Base-by-base conservation (phyloP, 2,113 vertebrate species). In the Galemys pyrenaicus region DNA sequence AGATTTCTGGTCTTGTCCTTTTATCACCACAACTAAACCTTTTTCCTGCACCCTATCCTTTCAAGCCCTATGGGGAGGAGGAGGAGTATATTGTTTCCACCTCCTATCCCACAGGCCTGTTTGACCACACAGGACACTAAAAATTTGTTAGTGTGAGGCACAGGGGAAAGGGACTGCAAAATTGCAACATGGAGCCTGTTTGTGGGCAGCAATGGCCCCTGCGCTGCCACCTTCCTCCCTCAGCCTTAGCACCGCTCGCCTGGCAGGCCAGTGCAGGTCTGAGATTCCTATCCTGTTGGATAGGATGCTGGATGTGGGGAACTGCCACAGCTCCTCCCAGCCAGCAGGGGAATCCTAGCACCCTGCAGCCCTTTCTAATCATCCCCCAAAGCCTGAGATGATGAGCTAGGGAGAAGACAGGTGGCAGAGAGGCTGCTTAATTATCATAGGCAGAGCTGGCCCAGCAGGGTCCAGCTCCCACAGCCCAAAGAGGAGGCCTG, bases 171-270 rank as follows among this genome's bases (percentile, higher is more conserved):
- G 30, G 39, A 20, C 37, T 44, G 49, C 11, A 79, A 56, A 74
- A 60, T 12, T 46, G 32, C 30, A 51, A 16, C 19, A 22, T 30
- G 62, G 65, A 60, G 24, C 58, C 17, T 16, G 10, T 67, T 15
- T 0, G 46, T 62, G 32, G 15, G 5, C 8, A 41, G 37, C 2
- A 2, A 0, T n/a, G 32, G 26, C 26, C 35, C 54, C n/a, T 56
- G 28, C 2, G 0, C 11, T 37, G 9, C 9, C 32, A 6, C 26
- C 20, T 1, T 82, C 24, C 26, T 39, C 51, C 32, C 15, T 4
- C 15, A 9, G 0, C 13, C 3, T n/a, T 16, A 44, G 26, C 3
- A 4, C 24, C 0, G 6, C 26, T 46, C 32, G 10, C n/a, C 9
- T 16, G 30, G 62, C 15, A 4, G 58, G 28, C 22, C 46, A 30